A percentile compares a stretch with the other conserved stretches of the same genome.
These are phyloP conservation scores for Heliconius sara DNA, from an alignment of 2,888 invertebrate species.

Conservation along the genomic window DNA sequence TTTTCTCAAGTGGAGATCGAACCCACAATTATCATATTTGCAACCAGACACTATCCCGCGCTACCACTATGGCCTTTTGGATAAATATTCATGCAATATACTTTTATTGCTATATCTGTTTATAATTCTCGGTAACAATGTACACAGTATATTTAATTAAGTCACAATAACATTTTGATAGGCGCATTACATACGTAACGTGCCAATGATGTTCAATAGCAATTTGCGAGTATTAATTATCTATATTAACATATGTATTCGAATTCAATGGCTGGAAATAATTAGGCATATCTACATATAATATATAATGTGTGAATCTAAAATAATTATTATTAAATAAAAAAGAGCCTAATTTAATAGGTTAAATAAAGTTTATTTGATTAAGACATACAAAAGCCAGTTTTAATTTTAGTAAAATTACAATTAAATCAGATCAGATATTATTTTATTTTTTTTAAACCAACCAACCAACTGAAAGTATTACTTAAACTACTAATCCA, in stretches of 20 bases:
- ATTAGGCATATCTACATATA: constrained; percentile 51
- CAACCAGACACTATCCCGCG: background rate
- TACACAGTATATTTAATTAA: constrained; percentile 24
- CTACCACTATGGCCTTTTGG: background rate
- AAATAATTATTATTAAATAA: background rate
- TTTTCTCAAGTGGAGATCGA: background rate
- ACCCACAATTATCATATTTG: background rate
- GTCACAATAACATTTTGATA: constrained; percentile 32
- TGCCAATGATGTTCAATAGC: constrained; percentile 38
- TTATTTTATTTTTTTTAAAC: too few species aligned
- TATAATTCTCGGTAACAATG: constrained; percentile 2
- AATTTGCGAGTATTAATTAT: constrained; percentile 65
- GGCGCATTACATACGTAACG: constrained; percentile 29
- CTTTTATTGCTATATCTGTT: background rate
- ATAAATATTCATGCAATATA: background rate
- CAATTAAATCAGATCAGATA: background rate
- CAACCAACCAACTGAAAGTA: too few species aligned
- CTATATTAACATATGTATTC: constrained; percentile 60
- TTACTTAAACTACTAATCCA: too few species aligned
- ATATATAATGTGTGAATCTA: background rate
- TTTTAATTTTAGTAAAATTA: background rate
- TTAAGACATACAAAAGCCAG: background rate
- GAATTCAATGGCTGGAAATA: constrained; percentile 56
- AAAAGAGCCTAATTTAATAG: background rate
- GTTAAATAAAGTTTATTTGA: background rate